phyloP scores from a whole-genome alignment of 2,113 vertebrate genomes.

The Myotis yumanensis region DNA sequence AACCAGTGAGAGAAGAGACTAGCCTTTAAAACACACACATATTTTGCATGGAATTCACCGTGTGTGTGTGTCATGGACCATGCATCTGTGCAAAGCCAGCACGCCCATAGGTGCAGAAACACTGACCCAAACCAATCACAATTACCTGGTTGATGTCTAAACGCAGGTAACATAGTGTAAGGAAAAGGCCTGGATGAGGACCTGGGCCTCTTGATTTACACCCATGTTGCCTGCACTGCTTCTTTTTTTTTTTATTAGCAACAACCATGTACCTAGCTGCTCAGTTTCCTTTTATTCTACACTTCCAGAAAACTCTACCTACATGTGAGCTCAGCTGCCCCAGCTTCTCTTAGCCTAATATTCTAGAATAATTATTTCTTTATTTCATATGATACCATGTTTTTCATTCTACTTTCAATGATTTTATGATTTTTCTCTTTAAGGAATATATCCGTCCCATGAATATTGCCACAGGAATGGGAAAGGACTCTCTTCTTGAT shows the following conservation, averaged over 20 bases:
- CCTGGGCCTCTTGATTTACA: neutral
- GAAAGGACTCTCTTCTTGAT: neutral
- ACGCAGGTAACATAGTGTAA: neutral
- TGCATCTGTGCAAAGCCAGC: neutral
- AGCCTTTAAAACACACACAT: neutral
- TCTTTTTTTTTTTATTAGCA: neutral
- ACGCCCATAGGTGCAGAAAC: neutral
- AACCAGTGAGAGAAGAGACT: neutral
- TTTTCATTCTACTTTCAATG: neutral
- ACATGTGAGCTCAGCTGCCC: neutral
- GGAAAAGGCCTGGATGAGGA: neutral
- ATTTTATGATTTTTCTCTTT: neutral
- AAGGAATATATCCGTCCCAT: neutral
- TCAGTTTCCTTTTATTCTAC: neutral
- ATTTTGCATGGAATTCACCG: neutral
- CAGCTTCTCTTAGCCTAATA: neutral
- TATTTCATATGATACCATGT: neutral
- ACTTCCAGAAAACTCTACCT: neutral
- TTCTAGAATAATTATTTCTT: slow-evolving; percentile 17
- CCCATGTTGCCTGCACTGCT: neutral
- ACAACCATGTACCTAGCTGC: neutral
- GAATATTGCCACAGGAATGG: neutral
- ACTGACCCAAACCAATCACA: neutral
- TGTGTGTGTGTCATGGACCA: neutral
- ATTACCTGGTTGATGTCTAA: neutral